phyloP scores from a whole-genome alignment of 2,797 vertebrate species.

The Gymnothorax reevesii region DNA sequence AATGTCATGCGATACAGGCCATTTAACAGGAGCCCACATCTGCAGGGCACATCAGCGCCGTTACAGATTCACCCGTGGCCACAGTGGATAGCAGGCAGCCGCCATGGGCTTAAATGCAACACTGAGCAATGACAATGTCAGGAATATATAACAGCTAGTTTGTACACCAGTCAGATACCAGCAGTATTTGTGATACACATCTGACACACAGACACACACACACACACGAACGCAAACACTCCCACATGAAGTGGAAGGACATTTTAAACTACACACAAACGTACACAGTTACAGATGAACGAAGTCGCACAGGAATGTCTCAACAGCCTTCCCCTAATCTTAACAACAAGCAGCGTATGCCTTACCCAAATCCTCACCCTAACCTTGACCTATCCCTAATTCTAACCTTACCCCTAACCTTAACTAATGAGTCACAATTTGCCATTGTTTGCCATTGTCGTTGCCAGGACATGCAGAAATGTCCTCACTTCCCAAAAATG shows the following conservation, averaged over 20 bases:
- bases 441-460: no score
- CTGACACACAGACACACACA: background rate
- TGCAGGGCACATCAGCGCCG: slow-evolving; percentile 47
- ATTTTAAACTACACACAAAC: background rate
- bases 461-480: no score
- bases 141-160: slow-evolving; percentile 27
- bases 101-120: slow-evolving; percentile 28
- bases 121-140: slow-evolving; percentile 35
- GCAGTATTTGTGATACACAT: background rate
- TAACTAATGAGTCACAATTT: no score
- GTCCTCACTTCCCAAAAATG: no score
- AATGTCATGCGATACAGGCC: slow-evolving; percentile 34
- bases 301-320: background rate
- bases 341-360: no score
- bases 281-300: background rate
- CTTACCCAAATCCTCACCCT: no score
- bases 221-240: background rate
- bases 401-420: no score
- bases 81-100: slow-evolving; percentile 33
- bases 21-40: slow-evolving; percentile 39
- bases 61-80: slow-evolving; percentile 42
- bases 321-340: no score
- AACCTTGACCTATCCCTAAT: no score
- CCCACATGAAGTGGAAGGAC: slow-evolving; percentile 4
- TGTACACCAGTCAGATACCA: background rate